Base-by-base conservation (phyloP, 2,888 invertebrate genomes). In the Drosophila sordidapex region DNA sequence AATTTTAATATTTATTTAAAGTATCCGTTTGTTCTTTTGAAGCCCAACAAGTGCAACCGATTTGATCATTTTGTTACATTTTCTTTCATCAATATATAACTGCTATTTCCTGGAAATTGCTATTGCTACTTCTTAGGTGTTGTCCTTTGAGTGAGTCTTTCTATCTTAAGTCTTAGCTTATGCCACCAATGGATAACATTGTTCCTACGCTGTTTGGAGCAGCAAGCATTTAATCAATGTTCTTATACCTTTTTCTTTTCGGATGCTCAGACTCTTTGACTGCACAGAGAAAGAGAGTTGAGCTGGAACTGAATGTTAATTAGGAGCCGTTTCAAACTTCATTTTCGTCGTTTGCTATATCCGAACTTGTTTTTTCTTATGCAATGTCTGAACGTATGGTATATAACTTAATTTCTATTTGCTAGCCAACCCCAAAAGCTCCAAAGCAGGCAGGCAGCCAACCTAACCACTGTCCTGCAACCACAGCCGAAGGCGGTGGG, bases 401-500 rank as follows among this genome's bases (percentile, higher is more conserved):
- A 59, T 58, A 72, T 72, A 78, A 73, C 86, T 74, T 79, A 69
- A 82, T 75, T 82, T 89, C 58, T 56, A 71, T 46, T 25, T 77
- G 67, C 53, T 62, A 57, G 29, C 49, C 33, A 31, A 57, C 49
- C 31, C 52, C n/a, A 40, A 51, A 63, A 43, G 56, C 53, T 13
- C 3, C 13, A 18, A 7, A 36, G 53, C 35, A 36, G 31, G 31
- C 52, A 31, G 11, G 43, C 51, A 70, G 58, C 27, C 38, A 61
- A 54, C 56, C 61, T 38, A 60, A 60, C 82, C 79, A 72, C 72
- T 90, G 90, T 86, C 90, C 89, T 74, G 76, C 70, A 67, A 79
- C 87, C 85, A 53, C 89, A 89, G 72, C 43, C 70, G 65, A 81
- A 72, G 66, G 49, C 49, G 52, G 54, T 25, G n/a, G 46, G 62